Evolutionary conservation across 2,888 invertebrate genomes (phyloP).

Genomic region (Eilema depressum): DNA sequence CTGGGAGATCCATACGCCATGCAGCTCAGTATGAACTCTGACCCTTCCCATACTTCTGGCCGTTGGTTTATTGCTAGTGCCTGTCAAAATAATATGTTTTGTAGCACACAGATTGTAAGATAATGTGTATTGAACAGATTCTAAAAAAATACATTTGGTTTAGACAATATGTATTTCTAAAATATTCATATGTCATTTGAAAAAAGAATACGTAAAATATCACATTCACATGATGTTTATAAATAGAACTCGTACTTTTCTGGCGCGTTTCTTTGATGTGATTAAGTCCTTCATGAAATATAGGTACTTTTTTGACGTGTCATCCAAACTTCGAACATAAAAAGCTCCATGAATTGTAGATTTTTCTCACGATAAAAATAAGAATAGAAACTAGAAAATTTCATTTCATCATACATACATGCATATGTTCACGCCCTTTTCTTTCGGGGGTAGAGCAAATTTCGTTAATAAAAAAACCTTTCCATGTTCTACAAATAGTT

Average conservation of each 20-base stretch:
- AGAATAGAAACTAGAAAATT: too few species aligned
- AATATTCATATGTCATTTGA: too few species aligned
- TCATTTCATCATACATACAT: too few species aligned
- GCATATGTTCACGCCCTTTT: not conserved
- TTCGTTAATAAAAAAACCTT: not conserved
- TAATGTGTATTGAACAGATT: too few species aligned
- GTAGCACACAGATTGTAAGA: not conserved
- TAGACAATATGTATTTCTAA: too few species aligned
- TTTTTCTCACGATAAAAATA: not conserved
- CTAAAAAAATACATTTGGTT: too few species aligned
- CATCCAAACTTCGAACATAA: not conserved
- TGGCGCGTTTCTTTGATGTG: too few species aligned
- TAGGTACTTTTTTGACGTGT: not conserved
- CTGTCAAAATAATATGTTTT: slow-evolving; percentile 51
- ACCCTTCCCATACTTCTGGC: slow-evolving; percentile 89
- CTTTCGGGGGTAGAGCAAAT: not conserved
- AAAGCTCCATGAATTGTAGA: not conserved
- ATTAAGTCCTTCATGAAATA: too few species aligned
- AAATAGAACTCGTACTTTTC: not conserved
- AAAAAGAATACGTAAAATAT: too few species aligned
- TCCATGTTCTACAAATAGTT: not conserved
- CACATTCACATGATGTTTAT: too few species aligned
- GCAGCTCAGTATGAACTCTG: slow-evolving; percentile 92
- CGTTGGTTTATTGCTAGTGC: slow-evolving; percentile 77
- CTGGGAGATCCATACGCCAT: slow-evolving; percentile 92